Conservation (phyloP, 1,140 invertebrate genomes). For the Gryon sp. region DNA sequence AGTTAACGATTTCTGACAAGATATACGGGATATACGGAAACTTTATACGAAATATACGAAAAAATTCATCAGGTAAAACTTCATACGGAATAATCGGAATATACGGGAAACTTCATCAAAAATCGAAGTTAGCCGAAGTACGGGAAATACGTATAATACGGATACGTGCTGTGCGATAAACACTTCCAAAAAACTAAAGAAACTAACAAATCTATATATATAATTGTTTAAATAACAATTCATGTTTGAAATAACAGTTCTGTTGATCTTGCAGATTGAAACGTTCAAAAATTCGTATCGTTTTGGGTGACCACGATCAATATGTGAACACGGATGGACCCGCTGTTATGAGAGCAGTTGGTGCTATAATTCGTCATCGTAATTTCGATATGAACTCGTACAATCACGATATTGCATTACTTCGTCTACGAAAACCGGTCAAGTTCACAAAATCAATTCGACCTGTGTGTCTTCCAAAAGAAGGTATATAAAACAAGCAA, state of each 20-base stretch:
- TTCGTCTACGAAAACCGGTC: slow-evolving; percentile 88
- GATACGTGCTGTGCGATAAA: no score
- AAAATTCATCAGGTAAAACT: no score
- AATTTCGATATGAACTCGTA: slow-evolving; percentile 91
- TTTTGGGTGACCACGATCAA: slow-evolving; percentile 90
- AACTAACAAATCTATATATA: not conserved
- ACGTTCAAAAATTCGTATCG: slow-evolving; percentile 87
- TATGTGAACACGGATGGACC: slow-evolving; percentile 86
- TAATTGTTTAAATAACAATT: not conserved
- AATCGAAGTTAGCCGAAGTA: no score
- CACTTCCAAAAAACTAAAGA: no score
- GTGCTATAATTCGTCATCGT: slow-evolving; percentile 87
- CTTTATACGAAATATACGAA: no score
- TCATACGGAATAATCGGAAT: no score
- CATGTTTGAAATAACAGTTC: no score
- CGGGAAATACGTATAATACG: no score
- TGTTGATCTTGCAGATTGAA: slow-evolving; percentile 83
- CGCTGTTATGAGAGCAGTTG: slow-evolving; percentile 88
- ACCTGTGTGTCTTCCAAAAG: slow-evolving; percentile 87
- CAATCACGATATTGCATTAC: slow-evolving; percentile 91
- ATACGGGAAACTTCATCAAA: no score
- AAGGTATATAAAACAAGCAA: slow-evolving; percentile 76
- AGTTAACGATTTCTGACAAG: no score
- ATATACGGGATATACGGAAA: no score
- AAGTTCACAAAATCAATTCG: slow-evolving; percentile 88